Evolutionary conservation across 2,888 invertebrate genomes (phyloP).

Genomic region (Eilema griseolum): DNA sequence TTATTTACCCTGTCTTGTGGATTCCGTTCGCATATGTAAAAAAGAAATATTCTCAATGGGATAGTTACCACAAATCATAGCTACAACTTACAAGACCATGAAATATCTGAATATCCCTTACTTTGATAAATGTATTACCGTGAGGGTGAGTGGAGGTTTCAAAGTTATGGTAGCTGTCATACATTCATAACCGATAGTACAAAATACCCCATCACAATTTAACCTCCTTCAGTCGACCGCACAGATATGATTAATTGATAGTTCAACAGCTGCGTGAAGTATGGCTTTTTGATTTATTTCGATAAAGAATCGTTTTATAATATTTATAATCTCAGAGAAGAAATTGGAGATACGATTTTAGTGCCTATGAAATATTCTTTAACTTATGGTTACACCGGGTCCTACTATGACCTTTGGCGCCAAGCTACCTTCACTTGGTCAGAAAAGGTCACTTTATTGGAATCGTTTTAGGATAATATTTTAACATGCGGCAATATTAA

Average conservation of each 20-base stretch:
- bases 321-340: not conserved
- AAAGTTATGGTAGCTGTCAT: slow-evolving; percentile 50
- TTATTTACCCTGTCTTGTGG: not conserved
- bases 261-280: slow-evolving; percentile 35
- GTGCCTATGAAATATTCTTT: not conserved
- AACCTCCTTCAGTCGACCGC: slow-evolving; percentile 23
- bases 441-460: too few relatives aligned
- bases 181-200: slow-evolving; percentile 53
- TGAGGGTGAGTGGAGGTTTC: slow-evolving; percentile 22
- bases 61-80: slow-evolving; percentile 6
- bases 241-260: slow-evolving; percentile 45
- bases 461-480: too few relatives aligned
- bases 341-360: not conserved
- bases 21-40: not conserved
- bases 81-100: slow-evolving; percentile 9
- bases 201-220: slow-evolving; percentile 22
- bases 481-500: too few relatives aligned
- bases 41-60: not conserved
- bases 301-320: slow-evolving; percentile 3
- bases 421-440: too few relatives aligned
- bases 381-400: too few relatives aligned
- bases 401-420: too few relatives aligned
- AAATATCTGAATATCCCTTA: slow-evolving; percentile 3
- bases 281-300: slow-evolving; percentile 41
- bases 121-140: slow-evolving; percentile 36